phyloP scores from a whole-genome alignment of 2,797 vertebrate genomes.

The Coreius guichenoti region DNA sequence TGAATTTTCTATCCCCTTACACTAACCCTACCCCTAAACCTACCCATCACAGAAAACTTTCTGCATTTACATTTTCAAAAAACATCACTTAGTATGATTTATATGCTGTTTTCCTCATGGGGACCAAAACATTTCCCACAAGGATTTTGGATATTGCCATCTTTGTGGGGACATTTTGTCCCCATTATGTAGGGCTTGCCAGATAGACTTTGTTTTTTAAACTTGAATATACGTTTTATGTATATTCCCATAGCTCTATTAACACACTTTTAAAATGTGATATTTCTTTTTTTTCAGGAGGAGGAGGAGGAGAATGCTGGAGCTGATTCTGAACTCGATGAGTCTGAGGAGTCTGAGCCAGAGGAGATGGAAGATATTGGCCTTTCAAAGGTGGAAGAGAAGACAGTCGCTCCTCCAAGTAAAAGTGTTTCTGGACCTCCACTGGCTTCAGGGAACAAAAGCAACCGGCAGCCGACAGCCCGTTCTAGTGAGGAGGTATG shows the following conservation, averaged over 20 bases:
- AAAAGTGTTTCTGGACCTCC: conserved; percentile 48
- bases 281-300: not conserved
- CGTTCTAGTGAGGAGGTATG: conserved; percentile 76
- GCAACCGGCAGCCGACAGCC: conserved; percentile 62
- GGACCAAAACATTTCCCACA: too few species aligned
- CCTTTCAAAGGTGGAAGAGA: conserved; percentile 47
- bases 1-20: too few species aligned
- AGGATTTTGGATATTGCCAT: too few species aligned
- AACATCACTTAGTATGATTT: too few species aligned
- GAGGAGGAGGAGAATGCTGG: conserved; percentile 68
- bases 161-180: too few species aligned
- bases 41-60: too few species aligned
- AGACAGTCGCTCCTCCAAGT: conserved; percentile 43
- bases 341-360: conserved; percentile 62
- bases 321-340: conserved; percentile 71
- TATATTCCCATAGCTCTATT: not conserved
- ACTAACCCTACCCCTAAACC: too few species aligned
- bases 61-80: too few species aligned
- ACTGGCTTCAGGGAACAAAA: conserved; percentile 63
- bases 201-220: not conserved
- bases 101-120: too few species aligned
- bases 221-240: not conserved
- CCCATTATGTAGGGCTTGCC: too few species aligned
- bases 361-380: conserved; percentile 54
- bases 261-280: not conserved